Evolutionary conservation across 2,113 vertebrate species (phyloP).

Genomic region (Gymnarchus niloticus): DNA sequence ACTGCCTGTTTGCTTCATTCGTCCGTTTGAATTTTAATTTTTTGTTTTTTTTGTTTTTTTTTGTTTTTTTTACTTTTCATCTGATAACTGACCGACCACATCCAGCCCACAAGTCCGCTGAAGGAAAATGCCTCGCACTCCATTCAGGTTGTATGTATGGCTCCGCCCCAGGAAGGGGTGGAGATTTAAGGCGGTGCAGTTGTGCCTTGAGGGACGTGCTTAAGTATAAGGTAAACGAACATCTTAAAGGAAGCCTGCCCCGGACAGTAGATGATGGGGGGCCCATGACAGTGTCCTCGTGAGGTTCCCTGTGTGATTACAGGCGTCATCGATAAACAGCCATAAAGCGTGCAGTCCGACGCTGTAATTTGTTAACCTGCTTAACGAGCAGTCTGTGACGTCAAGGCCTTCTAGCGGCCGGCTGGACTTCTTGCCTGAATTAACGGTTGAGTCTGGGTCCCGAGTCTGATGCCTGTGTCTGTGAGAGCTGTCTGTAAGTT

Average conservation of each 20-base stretch:
- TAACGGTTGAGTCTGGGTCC: not conserved
- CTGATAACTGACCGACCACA: not conserved
- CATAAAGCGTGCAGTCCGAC: too few relatives aligned
- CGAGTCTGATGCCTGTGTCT: not conserved
- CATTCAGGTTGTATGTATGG: constrained; percentile 3
- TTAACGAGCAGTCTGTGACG: too few relatives aligned
- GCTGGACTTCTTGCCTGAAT: not conserved
- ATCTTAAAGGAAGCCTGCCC: too few relatives aligned
- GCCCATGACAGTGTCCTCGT: too few relatives aligned
- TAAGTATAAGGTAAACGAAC: too few relatives aligned
- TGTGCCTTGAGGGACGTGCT: constrained; percentile 29
- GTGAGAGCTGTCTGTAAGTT: not conserved
- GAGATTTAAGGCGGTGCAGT: constrained; percentile 15
- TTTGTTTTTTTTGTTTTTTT: not conserved
- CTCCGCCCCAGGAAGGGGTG: not conserved
- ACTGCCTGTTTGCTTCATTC: constrained; percentile 20
- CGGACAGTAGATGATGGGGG: too few relatives aligned
- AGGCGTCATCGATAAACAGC: too few relatives aligned
- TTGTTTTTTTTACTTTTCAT: not conserved
- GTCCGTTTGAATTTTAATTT: not conserved
- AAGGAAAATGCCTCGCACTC: not conserved
- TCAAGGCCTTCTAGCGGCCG: too few relatives aligned
- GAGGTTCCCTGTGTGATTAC: too few relatives aligned
- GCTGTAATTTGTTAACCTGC: too few relatives aligned
- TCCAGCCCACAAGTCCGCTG: not conserved